phyloP scores from a whole-genome alignment of 2,113 vertebrate genomes.

The Pontoporia blainvillei region DNA sequence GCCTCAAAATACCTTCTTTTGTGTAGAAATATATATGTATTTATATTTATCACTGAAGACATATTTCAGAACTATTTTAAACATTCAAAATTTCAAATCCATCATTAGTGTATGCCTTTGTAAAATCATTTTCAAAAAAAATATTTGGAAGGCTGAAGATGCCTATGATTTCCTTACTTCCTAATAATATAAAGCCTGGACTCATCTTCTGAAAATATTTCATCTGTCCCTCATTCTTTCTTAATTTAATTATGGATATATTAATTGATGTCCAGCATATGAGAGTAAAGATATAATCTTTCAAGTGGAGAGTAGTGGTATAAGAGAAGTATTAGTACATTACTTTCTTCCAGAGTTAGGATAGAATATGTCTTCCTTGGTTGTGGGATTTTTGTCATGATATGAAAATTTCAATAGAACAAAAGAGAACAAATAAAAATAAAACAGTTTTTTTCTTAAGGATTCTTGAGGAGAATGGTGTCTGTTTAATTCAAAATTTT shows the following conservation, averaged over 20 bases:
- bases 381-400: background rate
- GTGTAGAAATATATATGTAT: background rate
- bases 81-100: background rate
- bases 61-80: background rate
- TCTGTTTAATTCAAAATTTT: background rate
- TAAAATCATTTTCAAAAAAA: background rate
- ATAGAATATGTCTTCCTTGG: background rate
- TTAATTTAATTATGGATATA: background rate
- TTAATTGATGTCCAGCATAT: background rate
- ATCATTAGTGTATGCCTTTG: fast-evolving
- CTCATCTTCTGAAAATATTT: background rate
- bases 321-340: background rate
- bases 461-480: background rate
- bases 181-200: background rate
- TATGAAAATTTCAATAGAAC: background rate
- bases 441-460: background rate
- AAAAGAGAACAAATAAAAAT: background rate
- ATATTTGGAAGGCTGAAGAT: background rate
- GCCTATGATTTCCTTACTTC: background rate
- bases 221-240: background rate
- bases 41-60: background rate
- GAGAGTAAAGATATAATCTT: background rate
- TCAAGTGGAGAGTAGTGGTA: background rate
- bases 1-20: background rate
- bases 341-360: background rate